Base-by-base conservation (phyloP, 1,140 invertebrate genomes). In the Brachionus koreanus region DNA sequence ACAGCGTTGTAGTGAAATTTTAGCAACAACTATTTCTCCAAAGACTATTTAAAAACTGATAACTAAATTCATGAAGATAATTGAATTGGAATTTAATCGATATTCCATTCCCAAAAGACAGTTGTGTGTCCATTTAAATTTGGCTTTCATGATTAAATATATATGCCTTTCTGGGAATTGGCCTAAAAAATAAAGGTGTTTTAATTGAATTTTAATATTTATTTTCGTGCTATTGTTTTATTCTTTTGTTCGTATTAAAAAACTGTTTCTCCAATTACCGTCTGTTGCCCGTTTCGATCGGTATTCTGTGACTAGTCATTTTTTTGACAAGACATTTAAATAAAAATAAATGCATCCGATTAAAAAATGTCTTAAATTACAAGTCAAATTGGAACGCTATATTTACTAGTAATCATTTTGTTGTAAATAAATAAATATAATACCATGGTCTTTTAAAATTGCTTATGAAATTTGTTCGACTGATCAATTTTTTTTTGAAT, bases 211-310 rank as follows among this genome's bases (percentile, higher is more conserved):
- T 16, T 65, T 65, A 33, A 65, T 65, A 65, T 65, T 33, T 33
- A 65, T 35, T 65, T 65, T 65, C 65, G 65, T 69, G 65, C 65
- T 69, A 39, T 69, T 69, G 65, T 69, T 69, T 69, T 69, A 65
- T 37, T 65, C 33, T 69, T 69, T 69, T 39, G 16, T 39, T 69
- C 6, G 25, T n/a, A n/a, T 29, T 33, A 35, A 33, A 33, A 67
- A 69, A 69, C 35, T 69, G 65, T 69, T 69, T 69, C 65, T 69
- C 37, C 49, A 19, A 69, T 69, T 69, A 69, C 35, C 65, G 65
- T 69, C 65, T 69, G 65, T 69, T 69, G 65, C 65, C n/a, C 49
- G 9, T 57, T 57, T 57, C 49, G 16, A 19, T 9, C 49, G 49
- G 49, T 57, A 19, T 57, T 57, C 49, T 57, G 49, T 57, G 49